Percentiles rank a stretch among this genome's conserved stretches.
phyloP scores from a whole-genome alignment of 2,888 invertebrate genomes.

The Apotomis capreana region DNA sequence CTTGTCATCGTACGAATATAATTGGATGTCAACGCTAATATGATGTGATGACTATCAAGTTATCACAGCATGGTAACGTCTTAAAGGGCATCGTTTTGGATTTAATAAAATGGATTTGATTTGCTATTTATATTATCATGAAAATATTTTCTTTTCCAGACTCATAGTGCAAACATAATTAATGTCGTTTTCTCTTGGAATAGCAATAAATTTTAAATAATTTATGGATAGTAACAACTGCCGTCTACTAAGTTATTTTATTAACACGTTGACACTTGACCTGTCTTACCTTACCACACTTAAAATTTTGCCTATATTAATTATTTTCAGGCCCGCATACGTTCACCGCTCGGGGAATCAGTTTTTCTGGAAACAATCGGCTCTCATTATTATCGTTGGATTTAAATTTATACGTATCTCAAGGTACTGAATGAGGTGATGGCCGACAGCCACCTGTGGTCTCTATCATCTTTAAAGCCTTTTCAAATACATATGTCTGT shows the following conservation, averaged over 20 bases:
- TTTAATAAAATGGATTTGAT: background rate
- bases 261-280: slow-evolving; percentile 6
- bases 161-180: slow-evolving; percentile 9
- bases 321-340: no score
- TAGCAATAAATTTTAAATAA: slow-evolving; percentile 9
- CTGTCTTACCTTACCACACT: slow-evolving; percentile 4
- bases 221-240: slow-evolving; percentile 3
- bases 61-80: slow-evolving; percentile 4
- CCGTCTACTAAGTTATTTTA: background rate
- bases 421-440: no score
- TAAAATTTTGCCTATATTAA: slow-evolving; percentile 2
- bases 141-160: background rate
- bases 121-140: no score
- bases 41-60: slow-evolving; percentile 17
- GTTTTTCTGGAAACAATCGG: no score
- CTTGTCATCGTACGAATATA: slow-evolving; percentile 28
- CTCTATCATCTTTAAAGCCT: no score
- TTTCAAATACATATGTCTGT: no score
- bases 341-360: no score
- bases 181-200: slow-evolving; percentile 8
- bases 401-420: no score
- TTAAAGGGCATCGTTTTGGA: no score
- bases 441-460: no score
- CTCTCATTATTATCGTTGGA: no score
- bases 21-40: slow-evolving; percentile 25